Percentiles rank a stretch among this genome's conserved stretches.
Conservation (phyloP, 1,140 invertebrate species). For the Myzus persicae region DNA sequence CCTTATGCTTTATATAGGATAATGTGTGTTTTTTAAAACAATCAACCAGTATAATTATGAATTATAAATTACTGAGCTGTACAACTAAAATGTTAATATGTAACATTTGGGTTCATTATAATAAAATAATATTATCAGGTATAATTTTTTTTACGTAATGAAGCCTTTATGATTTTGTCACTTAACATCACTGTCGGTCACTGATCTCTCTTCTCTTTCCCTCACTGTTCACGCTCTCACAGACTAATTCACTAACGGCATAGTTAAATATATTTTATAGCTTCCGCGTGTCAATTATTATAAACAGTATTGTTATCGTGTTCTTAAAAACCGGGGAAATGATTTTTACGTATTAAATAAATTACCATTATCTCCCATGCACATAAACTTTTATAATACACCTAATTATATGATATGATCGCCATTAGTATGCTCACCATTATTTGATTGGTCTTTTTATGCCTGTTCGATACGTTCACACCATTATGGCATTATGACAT, state of each 20-base stretch:
- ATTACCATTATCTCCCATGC: neutral
- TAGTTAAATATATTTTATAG: conserved; percentile 51
- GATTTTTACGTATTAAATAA: conserved; percentile 14
- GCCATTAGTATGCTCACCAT: neutral
- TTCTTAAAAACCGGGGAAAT: neutral
- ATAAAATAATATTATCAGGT: neutral
- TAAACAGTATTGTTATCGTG: neutral
- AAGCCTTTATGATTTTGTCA: neutral
- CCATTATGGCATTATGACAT: neutral
- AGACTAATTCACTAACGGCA: neutral
- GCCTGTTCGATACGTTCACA: neutral
- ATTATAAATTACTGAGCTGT: neutral
- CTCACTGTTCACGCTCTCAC: neutral
- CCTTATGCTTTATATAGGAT: too few relatives aligned
- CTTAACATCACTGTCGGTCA: neutral
- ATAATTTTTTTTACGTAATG: neutral
- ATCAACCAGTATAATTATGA: neutral
- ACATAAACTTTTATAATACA: neutral
- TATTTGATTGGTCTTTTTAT: neutral
- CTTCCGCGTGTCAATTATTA: conserved; percentile 48
- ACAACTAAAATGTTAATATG: neutral
- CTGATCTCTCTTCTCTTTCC: conserved; percentile 19
- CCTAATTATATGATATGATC: neutral
- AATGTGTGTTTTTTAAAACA: neutral
- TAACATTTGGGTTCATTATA: neutral